Conservation (phyloP, 30 jellyfish, hydroid and myxozoan genomes). For the Turritopsis dohrnii region DNA sequence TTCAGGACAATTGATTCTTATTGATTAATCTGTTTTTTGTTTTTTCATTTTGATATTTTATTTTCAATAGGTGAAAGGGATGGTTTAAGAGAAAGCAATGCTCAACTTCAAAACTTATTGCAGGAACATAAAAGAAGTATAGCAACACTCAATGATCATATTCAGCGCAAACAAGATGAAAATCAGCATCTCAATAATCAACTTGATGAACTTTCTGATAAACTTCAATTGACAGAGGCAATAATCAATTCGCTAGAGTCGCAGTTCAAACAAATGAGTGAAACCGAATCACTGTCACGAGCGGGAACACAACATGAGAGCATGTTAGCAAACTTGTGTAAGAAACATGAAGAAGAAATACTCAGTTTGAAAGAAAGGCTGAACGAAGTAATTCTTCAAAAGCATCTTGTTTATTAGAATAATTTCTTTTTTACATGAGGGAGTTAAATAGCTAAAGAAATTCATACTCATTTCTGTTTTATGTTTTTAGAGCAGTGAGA, state of each 20-base stretch:
- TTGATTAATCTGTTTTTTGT: not conserved
- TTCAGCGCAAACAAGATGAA: slow-evolving; percentile 33
- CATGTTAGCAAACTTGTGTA: slow-evolving; percentile 57
- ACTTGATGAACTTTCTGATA: slow-evolving; percentile 42
- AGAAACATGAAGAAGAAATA: slow-evolving; percentile 76
- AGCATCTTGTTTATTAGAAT: too few species aligned
- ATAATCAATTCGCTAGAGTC: slow-evolving; percentile 53
- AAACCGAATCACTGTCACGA: slow-evolving; percentile 59
- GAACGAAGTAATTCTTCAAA: too few species aligned
- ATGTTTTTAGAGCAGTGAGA: slow-evolving; percentile 7
- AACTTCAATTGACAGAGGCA: slow-evolving; percentile 50
- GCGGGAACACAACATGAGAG: slow-evolving; percentile 81
- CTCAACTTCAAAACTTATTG: slow-evolving; percentile 44
- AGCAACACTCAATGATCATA: not conserved
- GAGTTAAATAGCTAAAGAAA: too few species aligned
- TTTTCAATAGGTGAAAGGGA: slow-evolving; percentile 60
- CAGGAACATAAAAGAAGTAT: slow-evolving; percentile 28
- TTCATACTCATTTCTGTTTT: not conserved
- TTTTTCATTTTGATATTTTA: not conserved
- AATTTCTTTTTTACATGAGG: too few species aligned
- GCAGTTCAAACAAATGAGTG: slow-evolving; percentile 59
- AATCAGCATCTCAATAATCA: slow-evolving; percentile 22
- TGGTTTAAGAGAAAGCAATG: slow-evolving; percentile 46
- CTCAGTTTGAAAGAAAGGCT: slow-evolving; percentile 62
- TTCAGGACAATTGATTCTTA: too few species aligned